phyloP scores from a whole-genome alignment of 1,140 invertebrate species.

The Uloborus diversus region DNA sequence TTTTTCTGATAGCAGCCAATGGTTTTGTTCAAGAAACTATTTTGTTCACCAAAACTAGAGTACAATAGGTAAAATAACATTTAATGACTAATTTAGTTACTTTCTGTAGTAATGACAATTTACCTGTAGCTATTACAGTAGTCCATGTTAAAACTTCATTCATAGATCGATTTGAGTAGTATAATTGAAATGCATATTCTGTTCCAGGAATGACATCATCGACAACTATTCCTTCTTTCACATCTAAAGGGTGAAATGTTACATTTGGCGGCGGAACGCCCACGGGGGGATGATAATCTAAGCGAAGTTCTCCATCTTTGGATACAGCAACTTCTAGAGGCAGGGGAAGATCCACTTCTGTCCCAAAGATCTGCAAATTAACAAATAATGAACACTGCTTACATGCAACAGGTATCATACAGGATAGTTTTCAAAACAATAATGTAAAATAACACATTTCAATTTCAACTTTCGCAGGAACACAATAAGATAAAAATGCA shows the following conservation, averaged over 20 bases:
- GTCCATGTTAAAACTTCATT: conserved; percentile 88
- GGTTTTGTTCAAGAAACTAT: too few relatives aligned
- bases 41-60: too few relatives aligned
- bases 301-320: conserved; percentile 77
- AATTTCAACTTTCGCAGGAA: neutral
- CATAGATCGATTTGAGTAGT: conserved; percentile 85
- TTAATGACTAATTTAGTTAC: too few relatives aligned
- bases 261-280: conserved; percentile 85
- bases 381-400: too few relatives aligned
- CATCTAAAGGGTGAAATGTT: conserved; percentile 81
- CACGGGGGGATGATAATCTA: conserved; percentile 83
- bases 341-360: conserved; percentile 51
- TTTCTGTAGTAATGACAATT: too few relatives aligned
- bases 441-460: too few relatives aligned
- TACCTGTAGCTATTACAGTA: conserved; percentile 87
- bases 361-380: neutral
- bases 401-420: too few relatives aligned
- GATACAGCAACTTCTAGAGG: conserved; percentile 35
- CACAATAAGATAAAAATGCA: too few relatives aligned
- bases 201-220: conserved; percentile 84
- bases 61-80: too few relatives aligned
- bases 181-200: conserved; percentile 89
- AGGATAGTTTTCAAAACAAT: too few relatives aligned
- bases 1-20: too few relatives aligned
- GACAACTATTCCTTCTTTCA: conserved; percentile 85